Percentiles rank a stretch among this genome's conserved stretches.
phyloP scores from a whole-genome alignment of 2,113 vertebrate genomes.

The Serinus canaria region DNA sequence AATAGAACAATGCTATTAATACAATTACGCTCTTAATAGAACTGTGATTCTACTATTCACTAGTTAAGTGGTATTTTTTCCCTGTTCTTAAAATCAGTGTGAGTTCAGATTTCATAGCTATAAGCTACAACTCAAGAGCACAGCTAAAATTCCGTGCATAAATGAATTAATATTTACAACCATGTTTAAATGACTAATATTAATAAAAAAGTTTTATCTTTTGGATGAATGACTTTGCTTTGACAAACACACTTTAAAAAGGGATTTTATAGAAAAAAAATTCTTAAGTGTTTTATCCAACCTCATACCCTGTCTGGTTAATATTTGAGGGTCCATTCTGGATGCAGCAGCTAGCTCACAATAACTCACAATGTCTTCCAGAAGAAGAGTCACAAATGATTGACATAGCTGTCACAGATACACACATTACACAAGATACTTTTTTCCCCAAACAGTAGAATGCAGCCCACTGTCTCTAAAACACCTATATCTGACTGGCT shows the following conservation, averaged over 20 bases:
- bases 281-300: neutral
- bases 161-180: neutral
- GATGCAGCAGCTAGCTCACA: neutral
- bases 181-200: neutral
- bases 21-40: neutral
- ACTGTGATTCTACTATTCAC: neutral
- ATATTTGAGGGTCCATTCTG: neutral
- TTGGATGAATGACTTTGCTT: neutral
- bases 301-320: neutral
- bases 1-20: neutral
- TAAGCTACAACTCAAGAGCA: neutral
- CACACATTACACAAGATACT: neutral
- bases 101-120: neutral
- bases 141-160: neutral
- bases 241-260: neutral
- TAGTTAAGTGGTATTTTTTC: neutral
- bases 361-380: neutral
- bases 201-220: neutral
- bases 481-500: neutral
- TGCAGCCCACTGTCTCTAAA: neutral
- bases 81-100: neutral
- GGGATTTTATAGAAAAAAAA: neutral
- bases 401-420: neutral
- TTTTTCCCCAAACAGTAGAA: neutral
- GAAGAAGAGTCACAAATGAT: neutral